These are phyloP conservation scores for Napeogenes inachia DNA, from an alignment of 2,888 invertebrate genomes.

Conservation along the genomic window DNA sequence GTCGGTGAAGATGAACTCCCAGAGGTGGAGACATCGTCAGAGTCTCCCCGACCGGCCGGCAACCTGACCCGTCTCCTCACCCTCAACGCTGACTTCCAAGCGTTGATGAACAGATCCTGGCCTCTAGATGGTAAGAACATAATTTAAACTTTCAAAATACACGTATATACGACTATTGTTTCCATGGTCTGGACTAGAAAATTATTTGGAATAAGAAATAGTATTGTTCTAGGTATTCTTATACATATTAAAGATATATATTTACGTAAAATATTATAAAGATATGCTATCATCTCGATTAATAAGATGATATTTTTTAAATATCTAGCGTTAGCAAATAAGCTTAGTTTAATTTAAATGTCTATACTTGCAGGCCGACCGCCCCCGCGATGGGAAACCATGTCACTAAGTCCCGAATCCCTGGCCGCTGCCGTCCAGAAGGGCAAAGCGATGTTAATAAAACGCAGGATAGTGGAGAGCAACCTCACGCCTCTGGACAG, in stretches of 20 bases:
- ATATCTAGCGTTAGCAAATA: no score
- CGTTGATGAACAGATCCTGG: slow-evolving; percentile 56
- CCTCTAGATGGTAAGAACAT: slow-evolving; percentile 59
- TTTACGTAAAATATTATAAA: no score
- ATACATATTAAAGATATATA: no score
- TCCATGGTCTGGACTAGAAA: no score
- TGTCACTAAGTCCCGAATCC: slow-evolving; percentile 50
- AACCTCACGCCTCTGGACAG: slow-evolving; percentile 59
- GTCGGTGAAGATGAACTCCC: slow-evolving; percentile 35
- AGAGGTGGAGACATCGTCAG: slow-evolving; percentile 19
- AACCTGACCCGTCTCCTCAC: slow-evolving; percentile 31
- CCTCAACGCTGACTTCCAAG: slow-evolving; percentile 35
- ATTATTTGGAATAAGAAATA: no score
- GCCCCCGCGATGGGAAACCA: slow-evolving; percentile 43
- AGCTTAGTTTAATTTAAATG: background rate
- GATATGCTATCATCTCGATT: no score
- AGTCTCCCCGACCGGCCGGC: slow-evolving; percentile 1
- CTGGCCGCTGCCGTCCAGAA: slow-evolving; percentile 70
- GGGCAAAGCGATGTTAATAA: slow-evolving; percentile 77
- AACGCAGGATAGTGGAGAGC: slow-evolving; percentile 76
- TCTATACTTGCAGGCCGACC: slow-evolving; percentile 39
- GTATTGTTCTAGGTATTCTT: no score
- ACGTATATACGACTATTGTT: no score
- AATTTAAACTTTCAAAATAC: background rate
- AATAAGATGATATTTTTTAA: no score